A percentile compares a stretch with the other conserved stretches of the same genome.
These are phyloP conservation scores for Passerina amoena DNA, from an alignment of 2,113 vertebrate species.

Conservation along the genomic window DNA sequence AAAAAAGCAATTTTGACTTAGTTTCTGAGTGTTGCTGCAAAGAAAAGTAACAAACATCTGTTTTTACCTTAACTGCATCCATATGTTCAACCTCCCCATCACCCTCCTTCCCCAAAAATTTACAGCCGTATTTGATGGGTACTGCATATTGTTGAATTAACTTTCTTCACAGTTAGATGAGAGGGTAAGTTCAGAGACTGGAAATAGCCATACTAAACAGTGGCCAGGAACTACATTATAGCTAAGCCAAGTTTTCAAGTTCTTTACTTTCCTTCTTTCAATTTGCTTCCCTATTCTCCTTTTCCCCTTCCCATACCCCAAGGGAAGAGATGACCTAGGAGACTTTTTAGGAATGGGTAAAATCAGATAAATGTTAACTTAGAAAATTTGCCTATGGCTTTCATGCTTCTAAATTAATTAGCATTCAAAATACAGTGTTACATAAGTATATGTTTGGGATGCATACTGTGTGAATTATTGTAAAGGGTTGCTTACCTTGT, in stretches of 20 bases:
- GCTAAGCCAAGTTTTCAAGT: not conserved
- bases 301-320: not conserved
- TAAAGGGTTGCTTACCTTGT: conserved; percentile 43
- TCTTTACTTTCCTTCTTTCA: not conserved
- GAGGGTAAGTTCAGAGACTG: conserved; percentile 30
- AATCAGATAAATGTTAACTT: not conserved
- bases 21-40: conserved; percentile 72
- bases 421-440: conserved; percentile 13
- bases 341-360: not conserved
- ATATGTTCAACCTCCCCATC: conserved; percentile 74
- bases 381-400: conserved; percentile 11
- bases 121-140: conserved; percentile 67
- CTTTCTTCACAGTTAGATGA: conserved; percentile 68
- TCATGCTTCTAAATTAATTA: conserved; percentile 46
- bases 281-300: not conserved
- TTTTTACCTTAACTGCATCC: conserved; percentile 79
- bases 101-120: conserved; percentile 63
- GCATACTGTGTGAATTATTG: not conserved
- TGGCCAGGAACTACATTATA: conserved; percentile 27
- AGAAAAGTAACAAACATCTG: conserved; percentile 74
- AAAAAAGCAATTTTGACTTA: conserved; percentile 73
- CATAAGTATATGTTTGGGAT: conserved; percentile 25
- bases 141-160: conserved; percentile 63
- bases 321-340: not conserved
- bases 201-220: conserved; percentile 13